phyloP scores from a whole-genome alignment of 2,888 invertebrate species.

The Polymixis flavicincta region DNA sequence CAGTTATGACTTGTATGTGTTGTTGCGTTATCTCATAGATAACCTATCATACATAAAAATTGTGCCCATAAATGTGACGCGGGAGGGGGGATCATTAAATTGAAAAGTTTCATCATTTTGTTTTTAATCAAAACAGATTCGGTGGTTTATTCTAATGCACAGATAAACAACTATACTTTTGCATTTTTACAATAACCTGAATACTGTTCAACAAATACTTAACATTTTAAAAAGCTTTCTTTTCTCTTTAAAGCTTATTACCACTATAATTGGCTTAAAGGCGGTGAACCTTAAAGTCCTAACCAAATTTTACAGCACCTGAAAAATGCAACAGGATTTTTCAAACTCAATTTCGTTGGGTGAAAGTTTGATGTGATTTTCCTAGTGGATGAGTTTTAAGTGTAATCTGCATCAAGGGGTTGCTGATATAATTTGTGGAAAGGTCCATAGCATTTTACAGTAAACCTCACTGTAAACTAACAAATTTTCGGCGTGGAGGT shows the following conservation, averaged over 20 bases:
- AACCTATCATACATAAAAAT: too few species aligned
- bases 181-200: not conserved
- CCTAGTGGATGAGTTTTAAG: not conserved
- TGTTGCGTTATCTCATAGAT: too few species aligned
- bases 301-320: slow-evolving; percentile 13
- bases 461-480: not conserved
- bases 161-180: not conserved
- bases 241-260: not conserved
- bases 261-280: slow-evolving; percentile 10
- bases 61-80: too few species aligned
- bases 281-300: slow-evolving; percentile 15
- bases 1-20: too few species aligned
- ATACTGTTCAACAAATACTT: not conserved
- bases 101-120: not conserved
- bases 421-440: not conserved
- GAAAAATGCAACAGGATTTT: slow-evolving; percentile 25
- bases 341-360: slow-evolving; percentile 26
- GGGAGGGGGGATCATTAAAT: not conserved
- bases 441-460: not conserved
- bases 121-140: not conserved
- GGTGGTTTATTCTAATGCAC: not conserved
- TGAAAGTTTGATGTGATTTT: slow-evolving; percentile 6
- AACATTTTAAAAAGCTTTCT: not conserved
- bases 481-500: not conserved
- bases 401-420: not conserved